Conservation (phyloP, 1,140 invertebrate genomes). For the Ruditapes philippinarum region DNA sequence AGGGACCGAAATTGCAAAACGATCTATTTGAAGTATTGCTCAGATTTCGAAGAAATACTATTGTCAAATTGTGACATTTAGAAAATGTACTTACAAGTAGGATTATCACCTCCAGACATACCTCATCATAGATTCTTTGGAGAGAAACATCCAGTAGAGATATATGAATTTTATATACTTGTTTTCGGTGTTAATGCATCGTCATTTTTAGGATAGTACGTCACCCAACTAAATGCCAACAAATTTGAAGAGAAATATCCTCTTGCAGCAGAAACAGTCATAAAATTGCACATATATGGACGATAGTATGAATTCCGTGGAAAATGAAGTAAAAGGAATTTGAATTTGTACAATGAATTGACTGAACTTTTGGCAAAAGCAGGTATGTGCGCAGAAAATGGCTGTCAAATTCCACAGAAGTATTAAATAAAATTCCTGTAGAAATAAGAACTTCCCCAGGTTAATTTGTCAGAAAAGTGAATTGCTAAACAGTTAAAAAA, state of each 20-base stretch:
- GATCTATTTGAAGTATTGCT: slow-evolving; percentile 73
- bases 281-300: slow-evolving; percentile 68
- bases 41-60: slow-evolving; percentile 66
- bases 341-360: slow-evolving; percentile 49
- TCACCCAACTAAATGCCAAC: slow-evolving; percentile 31
- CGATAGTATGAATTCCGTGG: slow-evolving; percentile 60
- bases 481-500: slow-evolving; percentile 64
- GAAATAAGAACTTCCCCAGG: slow-evolving; percentile 43
- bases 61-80: slow-evolving; percentile 68
- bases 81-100: slow-evolving; percentile 63
- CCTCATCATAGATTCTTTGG: slow-evolving; percentile 57
- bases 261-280: slow-evolving; percentile 47
- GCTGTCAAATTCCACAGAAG: slow-evolving; percentile 59
- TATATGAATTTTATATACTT: slow-evolving; percentile 49
- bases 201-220: slow-evolving; percentile 56
- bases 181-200: slow-evolving; percentile 63
- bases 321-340: slow-evolving; percentile 35
- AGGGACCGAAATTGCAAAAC: slow-evolving; percentile 85
- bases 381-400: slow-evolving; percentile 64
- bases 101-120: not conserved
- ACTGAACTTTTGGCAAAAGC: slow-evolving; percentile 54
- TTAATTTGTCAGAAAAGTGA: slow-evolving; percentile 45
- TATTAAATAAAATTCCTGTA: slow-evolving; percentile 44
- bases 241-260: slow-evolving; percentile 14
- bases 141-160: not conserved